Percentiles rank a stretch among this genome's conserved stretches.
Conservation (phyloP, 2,797 vertebrate genomes). For the Cottoperca gobio region DNA sequence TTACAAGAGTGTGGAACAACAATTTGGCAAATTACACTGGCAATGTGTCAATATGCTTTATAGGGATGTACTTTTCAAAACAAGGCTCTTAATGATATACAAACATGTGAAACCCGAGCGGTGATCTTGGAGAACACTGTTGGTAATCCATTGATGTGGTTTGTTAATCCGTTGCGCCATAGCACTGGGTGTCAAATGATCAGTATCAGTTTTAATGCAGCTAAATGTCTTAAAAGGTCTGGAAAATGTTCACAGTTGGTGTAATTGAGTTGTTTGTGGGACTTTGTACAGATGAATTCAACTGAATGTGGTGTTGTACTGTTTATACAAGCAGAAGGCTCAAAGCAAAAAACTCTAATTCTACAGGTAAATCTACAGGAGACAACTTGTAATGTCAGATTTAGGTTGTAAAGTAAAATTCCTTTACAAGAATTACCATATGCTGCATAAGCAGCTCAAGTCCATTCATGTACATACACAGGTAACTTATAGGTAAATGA, state of each 20-base stretch:
- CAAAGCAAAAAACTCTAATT: no score
- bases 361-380: background rate
- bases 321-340: background rate
- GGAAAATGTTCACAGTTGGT: background rate
- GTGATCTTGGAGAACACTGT: background rate
- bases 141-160: no score
- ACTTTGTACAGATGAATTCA: background rate
- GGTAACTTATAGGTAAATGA: background rate
- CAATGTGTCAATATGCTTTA: background rate
- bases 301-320: background rate
- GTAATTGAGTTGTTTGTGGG: background rate
- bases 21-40: conserved; percentile 26
- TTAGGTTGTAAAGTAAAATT: background rate
- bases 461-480: background rate
- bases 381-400: background rate
- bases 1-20: conserved; percentile 59
- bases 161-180: no score
- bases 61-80: background rate
- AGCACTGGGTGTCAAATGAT: background rate
- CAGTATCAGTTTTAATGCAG: background rate
- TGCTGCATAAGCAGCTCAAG: background rate
- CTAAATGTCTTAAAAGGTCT: background rate
- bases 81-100: background rate
- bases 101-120: background rate
- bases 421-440: background rate